Evolutionary conservation across 1,140 invertebrate genomes (phyloP).

Genomic region (Venustaconcha ellipsiformis): DNA sequence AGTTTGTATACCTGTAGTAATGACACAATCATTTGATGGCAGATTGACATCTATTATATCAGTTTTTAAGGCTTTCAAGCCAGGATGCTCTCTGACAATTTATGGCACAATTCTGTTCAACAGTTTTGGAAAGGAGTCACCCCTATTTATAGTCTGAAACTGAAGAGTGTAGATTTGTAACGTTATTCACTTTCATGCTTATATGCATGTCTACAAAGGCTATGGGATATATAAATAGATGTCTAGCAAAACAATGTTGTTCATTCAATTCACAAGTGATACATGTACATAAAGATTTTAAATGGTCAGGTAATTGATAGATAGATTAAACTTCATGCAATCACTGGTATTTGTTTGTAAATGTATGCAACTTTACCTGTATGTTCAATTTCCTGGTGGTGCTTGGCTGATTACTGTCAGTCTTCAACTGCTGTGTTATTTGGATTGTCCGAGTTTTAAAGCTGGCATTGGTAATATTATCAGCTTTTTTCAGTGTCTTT

Average conservation of each 20-base stretch:
- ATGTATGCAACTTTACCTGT: conserved; percentile 68
- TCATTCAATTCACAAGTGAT: not conserved
- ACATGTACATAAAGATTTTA: not conserved
- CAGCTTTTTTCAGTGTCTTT: conserved; percentile 74
- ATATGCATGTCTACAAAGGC: not conserved
- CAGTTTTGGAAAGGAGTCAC: too few species aligned
- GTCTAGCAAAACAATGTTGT: not conserved
- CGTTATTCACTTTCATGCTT: too few species aligned
- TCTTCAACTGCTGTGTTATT: conserved; percentile 77
- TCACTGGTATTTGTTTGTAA: not conserved
- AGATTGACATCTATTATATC: too few species aligned
- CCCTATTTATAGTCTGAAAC: too few species aligned
- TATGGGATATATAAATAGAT: not conserved
- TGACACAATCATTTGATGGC: too few species aligned
- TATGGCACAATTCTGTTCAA: too few species aligned
- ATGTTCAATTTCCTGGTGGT: conserved; percentile 80
- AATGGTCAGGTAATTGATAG: too few species aligned
- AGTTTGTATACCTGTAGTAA: too few species aligned
- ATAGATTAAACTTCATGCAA: too few species aligned
- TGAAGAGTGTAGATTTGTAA: too few species aligned
- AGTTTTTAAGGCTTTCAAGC: too few species aligned
- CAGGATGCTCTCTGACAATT: too few species aligned
- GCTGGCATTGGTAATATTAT: conserved; percentile 86
- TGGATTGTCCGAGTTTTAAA: conserved; percentile 91
- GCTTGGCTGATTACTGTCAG: conserved; percentile 70